Evolutionary conservation across 2,888 invertebrate species (phyloP), one percentile per base, ranked within the genome.

Genomic region (Pantelozetes paolii): DNA sequence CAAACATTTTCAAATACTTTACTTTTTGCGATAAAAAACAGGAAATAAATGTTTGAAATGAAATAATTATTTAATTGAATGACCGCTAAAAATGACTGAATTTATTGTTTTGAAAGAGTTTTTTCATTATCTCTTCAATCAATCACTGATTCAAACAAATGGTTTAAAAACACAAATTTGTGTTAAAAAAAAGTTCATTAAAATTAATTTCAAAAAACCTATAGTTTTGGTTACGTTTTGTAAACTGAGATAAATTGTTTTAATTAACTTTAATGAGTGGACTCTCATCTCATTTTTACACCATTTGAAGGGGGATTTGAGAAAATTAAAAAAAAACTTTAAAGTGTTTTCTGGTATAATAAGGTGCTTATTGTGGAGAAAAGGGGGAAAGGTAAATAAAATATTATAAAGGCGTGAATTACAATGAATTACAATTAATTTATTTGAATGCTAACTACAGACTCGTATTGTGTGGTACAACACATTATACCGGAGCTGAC

Each of bases 321-420:
- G n/a, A n/a, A 8, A 36, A 36, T 2, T 45, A 11, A 13, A 45
- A 45, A 2, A 45, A 45, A 45, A 45, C 45, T 45, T 36, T 36
- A 13, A 45, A 45, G 15, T 13, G 45, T 45, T 15, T 45, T 45
- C 2, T 15, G 15, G 45, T 11, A 9, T 45, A 45, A 45, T 6
- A 45, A 18, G 6, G 6, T 6, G 45, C 18, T 45, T 11, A 45
- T 9, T 15, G 15, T 18, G 15, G 2, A 15, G 45, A 28, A 59
- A 36, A 40, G 32, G n/a, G 36, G 11, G 15, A 67, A 40, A 42
- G 26, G 26, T 45, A 69, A 69, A 40, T 42, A 69, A 69, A 69
- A 69, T 69, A 69, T 69, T 45, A 28, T 23, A 45, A 64, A 69
- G 69, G 69, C 69, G 69, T 69, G 69, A 69, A 69, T 32, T 6